phyloP scores from a whole-genome alignment of 2,888 invertebrate genomes.

The Auanema freiburgensis region DNA sequence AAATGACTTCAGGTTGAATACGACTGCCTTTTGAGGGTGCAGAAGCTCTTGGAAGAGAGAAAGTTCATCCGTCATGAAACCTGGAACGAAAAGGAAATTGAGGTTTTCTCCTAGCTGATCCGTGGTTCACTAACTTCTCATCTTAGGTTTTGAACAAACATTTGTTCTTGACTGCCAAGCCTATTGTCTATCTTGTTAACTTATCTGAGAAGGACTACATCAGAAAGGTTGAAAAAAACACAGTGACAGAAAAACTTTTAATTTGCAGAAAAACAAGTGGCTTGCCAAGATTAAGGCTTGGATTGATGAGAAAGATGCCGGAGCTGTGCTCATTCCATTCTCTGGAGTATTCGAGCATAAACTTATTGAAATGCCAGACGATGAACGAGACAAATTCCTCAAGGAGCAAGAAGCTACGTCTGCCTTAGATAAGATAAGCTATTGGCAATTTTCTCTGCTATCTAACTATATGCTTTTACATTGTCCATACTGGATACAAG shows the following conservation, averaged over 20 bases:
- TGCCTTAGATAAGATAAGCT: constrained; percentile 34
- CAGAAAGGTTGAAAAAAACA: constrained; percentile 73
- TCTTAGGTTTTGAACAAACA: constrained; percentile 92
- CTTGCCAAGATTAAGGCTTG: constrained; percentile 94
- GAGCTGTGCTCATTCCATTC: constrained; percentile 85
- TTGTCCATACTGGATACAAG: constrained; percentile 94
- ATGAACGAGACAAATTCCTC: constrained; percentile 77
- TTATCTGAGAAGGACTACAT: constrained; percentile 96
- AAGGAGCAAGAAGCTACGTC: constrained; percentile 72
- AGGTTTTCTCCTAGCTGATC: constrained; percentile 12
- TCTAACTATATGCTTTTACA: constrained; percentile 73
- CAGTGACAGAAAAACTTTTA: not conserved
- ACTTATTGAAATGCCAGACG: constrained; percentile 79
- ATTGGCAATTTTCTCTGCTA: not conserved
- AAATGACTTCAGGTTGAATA: constrained; percentile 65
- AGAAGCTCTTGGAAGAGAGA: constrained; percentile 81
- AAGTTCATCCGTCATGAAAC: constrained; percentile 84
- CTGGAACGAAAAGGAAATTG: constrained; percentile 63
- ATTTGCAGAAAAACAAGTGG: constrained; percentile 67
- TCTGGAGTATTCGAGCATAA: constrained; percentile 88
- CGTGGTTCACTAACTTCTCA: constrained; percentile 72
- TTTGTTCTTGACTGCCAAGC: constrained; percentile 93
- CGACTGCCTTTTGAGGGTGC: constrained; percentile 85
- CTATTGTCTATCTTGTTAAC: constrained; percentile 93
- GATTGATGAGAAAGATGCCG: constrained; percentile 95